Conservation (phyloP, 2,888 invertebrate genomes). For the Escarpia spicata region DNA sequence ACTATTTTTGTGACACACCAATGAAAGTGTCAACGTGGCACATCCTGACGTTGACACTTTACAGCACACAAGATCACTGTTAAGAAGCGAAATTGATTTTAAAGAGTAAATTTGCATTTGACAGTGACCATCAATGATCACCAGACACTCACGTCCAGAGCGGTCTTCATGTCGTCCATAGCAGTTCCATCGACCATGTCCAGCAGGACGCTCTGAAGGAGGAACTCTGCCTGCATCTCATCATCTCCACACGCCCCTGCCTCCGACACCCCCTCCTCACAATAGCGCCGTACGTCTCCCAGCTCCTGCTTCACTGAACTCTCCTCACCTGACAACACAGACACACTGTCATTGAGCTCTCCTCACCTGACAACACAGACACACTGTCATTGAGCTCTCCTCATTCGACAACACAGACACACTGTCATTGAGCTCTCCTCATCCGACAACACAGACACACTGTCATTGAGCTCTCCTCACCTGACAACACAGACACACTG, state of each 20-base stretch:
- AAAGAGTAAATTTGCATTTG: too few relatives aligned
- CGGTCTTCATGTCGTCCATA: conserved; percentile 52
- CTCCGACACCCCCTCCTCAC: conserved; percentile 61
- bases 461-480: neutral
- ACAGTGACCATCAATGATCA: neutral
- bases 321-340: conserved; percentile 35
- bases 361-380: neutral
- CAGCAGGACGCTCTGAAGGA: conserved; percentile 53
- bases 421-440: neutral
- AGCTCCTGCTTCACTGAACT: conserved; percentile 59
- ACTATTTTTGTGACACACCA: too few relatives aligned
- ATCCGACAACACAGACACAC: neutral
- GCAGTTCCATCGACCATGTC: conserved; percentile 60
- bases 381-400: neutral
- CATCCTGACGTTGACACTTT: too few relatives aligned
- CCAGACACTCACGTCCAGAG: conserved; percentile 51
- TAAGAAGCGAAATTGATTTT: too few relatives aligned
- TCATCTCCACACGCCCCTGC: conserved; percentile 60
- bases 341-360: neutral
- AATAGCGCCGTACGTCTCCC: conserved; percentile 60
- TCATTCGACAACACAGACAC: neutral
- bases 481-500: neutral
- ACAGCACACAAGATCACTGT: too few relatives aligned
- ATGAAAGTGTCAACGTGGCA: too few relatives aligned
- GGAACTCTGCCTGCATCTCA: conserved; percentile 62